Evolutionary conservation across 2,888 invertebrate species (phyloP).

Genomic region (Scaptomyza flava): DNA sequence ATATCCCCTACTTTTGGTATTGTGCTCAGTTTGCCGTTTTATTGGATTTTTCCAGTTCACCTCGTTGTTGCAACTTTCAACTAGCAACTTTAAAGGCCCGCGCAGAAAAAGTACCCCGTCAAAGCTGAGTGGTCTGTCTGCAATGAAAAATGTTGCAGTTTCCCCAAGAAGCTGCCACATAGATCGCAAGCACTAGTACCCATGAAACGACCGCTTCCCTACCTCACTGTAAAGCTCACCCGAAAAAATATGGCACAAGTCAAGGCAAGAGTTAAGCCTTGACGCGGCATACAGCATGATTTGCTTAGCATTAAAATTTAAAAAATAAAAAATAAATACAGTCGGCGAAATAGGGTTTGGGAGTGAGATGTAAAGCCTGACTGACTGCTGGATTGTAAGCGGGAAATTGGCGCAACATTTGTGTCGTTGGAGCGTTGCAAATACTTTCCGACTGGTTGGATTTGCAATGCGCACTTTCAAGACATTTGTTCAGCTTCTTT

Average conservation of each 20-base stretch:
- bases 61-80: slow-evolving; percentile 12
- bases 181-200: slow-evolving; percentile 16
- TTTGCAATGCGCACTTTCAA: slow-evolving; percentile 33
- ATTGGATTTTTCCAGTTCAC: slow-evolving; percentile 42
- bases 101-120: slow-evolving; percentile 10
- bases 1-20: slow-evolving; percentile 4
- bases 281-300: slow-evolving; percentile 38
- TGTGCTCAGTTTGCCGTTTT: slow-evolving; percentile 21
- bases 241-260: slow-evolving; percentile 1
- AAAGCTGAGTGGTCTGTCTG: slow-evolving; percentile 15
- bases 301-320: slow-evolving; percentile 48
- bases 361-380: neutral
- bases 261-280: slow-evolving; percentile 16
- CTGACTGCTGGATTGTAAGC: slow-evolving; percentile 31
- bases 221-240: neutral
- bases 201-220: neutral
- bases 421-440: slow-evolving; percentile 44
- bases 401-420: slow-evolving; percentile 61
- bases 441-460: slow-evolving; percentile 44
- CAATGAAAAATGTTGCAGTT: slow-evolving; percentile 33
- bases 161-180: slow-evolving; percentile 10
- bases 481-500: slow-evolving; percentile 29
- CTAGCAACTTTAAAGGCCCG: slow-evolving; percentile 27
- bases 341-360: neutral
- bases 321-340: slow-evolving; percentile 2